Evolutionary conservation across 2,888 invertebrate species (phyloP).

Genomic region (Athripsodes cinereus): DNA sequence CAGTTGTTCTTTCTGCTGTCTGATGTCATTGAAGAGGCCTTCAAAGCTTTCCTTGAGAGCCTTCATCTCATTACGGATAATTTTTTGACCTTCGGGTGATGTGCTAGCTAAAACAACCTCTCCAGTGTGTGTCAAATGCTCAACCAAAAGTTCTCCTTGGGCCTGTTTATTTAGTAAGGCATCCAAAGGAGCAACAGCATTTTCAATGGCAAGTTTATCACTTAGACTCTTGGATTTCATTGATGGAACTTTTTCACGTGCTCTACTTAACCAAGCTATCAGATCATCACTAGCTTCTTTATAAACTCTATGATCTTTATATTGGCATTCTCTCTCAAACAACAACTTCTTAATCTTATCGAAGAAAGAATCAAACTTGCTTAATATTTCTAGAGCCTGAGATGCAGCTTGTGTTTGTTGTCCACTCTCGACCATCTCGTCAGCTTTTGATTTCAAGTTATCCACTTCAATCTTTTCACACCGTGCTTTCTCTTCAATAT

Average conservation of each 20-base stretch:
- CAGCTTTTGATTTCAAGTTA: slow-evolving; percentile 73
- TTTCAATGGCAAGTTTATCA: slow-evolving; percentile 84
- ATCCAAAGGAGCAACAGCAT: slow-evolving; percentile 81
- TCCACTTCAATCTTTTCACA: slow-evolving; percentile 89
- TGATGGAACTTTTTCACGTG: slow-evolving; percentile 84
- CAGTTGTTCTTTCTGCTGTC: slow-evolving; percentile 76
- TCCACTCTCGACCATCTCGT: slow-evolving; percentile 79
- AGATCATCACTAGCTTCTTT: slow-evolving; percentile 90
- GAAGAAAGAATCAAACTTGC: slow-evolving; percentile 74
- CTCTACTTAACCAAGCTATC: slow-evolving; percentile 79
- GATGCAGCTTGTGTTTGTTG: slow-evolving; percentile 78
- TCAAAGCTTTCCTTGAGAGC: slow-evolving; percentile 81
- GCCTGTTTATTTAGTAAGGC: slow-evolving; percentile 82
- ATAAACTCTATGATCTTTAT: slow-evolving; percentile 80
- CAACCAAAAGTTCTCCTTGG: slow-evolving; percentile 81
- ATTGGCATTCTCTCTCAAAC: slow-evolving; percentile 76
- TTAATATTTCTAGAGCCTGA: slow-evolving; percentile 79
- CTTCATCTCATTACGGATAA: slow-evolving; percentile 79
- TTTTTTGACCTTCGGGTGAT: slow-evolving; percentile 69
- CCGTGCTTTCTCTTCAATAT: slow-evolving; percentile 79
- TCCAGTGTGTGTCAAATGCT: slow-evolving; percentile 81
- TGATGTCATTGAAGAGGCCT: slow-evolving; percentile 77
- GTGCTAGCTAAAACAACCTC: slow-evolving; percentile 82
- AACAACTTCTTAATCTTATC: slow-evolving; percentile 71
- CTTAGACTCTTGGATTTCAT: slow-evolving; percentile 77